Percentiles rank a stretch among this genome's conserved stretches.
Conservation (phyloP, 2,113 vertebrate genomes). For the Hippocampus abdominalis region DNA sequence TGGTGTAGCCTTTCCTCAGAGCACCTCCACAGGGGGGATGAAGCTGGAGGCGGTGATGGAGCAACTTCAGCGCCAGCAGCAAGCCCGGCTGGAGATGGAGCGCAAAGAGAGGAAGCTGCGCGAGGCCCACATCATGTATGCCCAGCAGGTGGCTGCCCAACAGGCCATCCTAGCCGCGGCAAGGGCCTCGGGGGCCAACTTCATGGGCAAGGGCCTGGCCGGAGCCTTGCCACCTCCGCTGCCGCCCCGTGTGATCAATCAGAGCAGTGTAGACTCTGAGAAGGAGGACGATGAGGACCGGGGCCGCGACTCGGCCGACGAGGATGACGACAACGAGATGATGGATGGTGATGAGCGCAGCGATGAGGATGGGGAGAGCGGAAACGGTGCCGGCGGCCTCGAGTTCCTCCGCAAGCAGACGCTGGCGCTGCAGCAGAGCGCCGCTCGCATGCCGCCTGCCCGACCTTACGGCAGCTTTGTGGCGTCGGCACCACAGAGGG, state of each 20-base stretch:
- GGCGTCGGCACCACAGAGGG: conserved; percentile 59
- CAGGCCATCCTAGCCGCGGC: conserved; percentile 80
- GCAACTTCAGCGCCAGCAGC: conserved; percentile 87
- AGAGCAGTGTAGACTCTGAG: conserved; percentile 80
- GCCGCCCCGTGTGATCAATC: conserved; percentile 68
- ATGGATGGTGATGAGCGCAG: conserved; percentile 74
- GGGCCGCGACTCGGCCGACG: conserved; percentile 72
- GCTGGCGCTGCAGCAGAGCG: conserved; percentile 71
- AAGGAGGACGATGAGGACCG: conserved; percentile 78
- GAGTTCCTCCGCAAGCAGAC: conserved; percentile 87
- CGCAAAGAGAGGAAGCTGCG: conserved; percentile 82
- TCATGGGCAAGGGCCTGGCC: conserved; percentile 72
- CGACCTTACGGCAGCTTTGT: conserved; percentile 55
- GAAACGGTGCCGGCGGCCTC: conserved; percentile 64
- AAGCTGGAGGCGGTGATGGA: conserved; percentile 89
- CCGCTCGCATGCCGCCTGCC: conserved; percentile 57
- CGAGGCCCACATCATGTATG: conserved; percentile 83
- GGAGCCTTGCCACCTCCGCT: conserved; percentile 34
- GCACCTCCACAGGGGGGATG: conserved; percentile 76
- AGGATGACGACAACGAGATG: conserved; percentile 71
- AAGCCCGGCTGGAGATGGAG: conserved; percentile 83
- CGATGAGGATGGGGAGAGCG: conserved; percentile 64
- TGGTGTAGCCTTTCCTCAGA: conserved; percentile 76
- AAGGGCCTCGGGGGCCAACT: conserved; percentile 66
- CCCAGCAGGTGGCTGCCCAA: conserved; percentile 83